Base-by-base conservation (phyloP, 2,113 vertebrate species). In the Morone chrysops region DNA sequence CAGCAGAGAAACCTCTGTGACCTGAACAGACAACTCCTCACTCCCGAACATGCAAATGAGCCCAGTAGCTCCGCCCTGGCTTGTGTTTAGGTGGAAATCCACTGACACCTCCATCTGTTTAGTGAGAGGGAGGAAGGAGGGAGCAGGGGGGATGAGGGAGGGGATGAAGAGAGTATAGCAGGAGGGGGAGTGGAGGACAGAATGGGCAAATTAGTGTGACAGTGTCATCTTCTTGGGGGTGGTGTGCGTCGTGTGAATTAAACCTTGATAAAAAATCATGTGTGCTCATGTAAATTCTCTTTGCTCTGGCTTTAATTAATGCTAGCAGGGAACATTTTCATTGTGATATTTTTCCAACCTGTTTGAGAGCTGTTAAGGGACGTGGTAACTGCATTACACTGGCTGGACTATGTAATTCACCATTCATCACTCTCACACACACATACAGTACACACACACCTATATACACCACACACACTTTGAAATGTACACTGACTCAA, bases 81-180 rank as follows among this genome's bases (percentile, higher is more conserved):
- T 81, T 76, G 80, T 76, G 84, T 85, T 88, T 5, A 45, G 80
- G 68, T 84, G 77, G 80, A 90, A 82, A 80, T 78, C 57, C 75
- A 75, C 66, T 94, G 93, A 93, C 92, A 93, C 84, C 89, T 92
- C 92, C 92, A 93, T 94, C 91, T 94, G 92, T 88, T 94, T 75
- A 22, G 56, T 6, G 82, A 50, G 85, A 80, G 57, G 65, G 59
- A 70, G 69, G 50, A 40, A 38, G 79, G 45, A 63, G 48, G 65
- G 65, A 75, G 84, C 4, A n/a, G 57, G 53, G 31, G 20, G 60
- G 59, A 36, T 0, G 75, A 51, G 66, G 57, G 2, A 6, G 17
- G 9, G 16, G 68, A 62, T 51, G 25, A 62, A 17, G 40, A 50
- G 45, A 17, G 31, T 2, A n/a, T 25, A n/a, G 36, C 4, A 45